Evolutionary conservation across 2,797 vertebrate species (phyloP).

Genomic region (Harpagifer antarcticus): DNA sequence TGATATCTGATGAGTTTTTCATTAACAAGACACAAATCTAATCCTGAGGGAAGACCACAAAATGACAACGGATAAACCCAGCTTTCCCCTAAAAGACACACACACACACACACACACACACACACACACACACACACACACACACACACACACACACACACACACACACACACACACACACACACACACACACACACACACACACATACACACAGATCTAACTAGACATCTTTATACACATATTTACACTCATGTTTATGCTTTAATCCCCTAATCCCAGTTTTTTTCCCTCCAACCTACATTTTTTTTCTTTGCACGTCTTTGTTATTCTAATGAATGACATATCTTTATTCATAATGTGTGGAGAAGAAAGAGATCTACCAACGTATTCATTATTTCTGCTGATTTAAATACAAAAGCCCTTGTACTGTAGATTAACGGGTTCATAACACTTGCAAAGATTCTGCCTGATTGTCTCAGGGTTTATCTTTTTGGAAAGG

Average conservation of each 20-base stretch:
- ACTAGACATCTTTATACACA: conserved; percentile 67
- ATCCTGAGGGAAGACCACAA: conserved; percentile 79
- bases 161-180: conserved; percentile 12
- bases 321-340: conserved; percentile 24
- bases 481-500: neutral
- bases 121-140: conserved; percentile 46
- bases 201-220: conserved; percentile 47
- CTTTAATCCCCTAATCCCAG: conserved; percentile 44
- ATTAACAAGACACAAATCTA: conserved; percentile 84
- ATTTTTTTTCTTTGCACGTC: conserved; percentile 30
- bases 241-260: conserved; percentile 39
- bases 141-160: conserved; percentile 14
- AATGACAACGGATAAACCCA: conserved; percentile 80
- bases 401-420: neutral
- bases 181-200: conserved; percentile 35
- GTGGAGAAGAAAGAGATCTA: neutral
- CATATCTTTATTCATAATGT: conserved; percentile 1
- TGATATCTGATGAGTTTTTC: conserved; percentile 87
- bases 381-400: neutral
- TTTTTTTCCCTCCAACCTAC: conserved; percentile 39
- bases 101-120: conserved; percentile 37
- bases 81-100: conserved; percentile 52
- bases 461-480: neutral
- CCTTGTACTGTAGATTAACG: neutral
- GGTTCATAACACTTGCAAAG: neutral